Conservation (phyloP, 1,140 invertebrate genomes). For the Ceratina australensis region DNA sequence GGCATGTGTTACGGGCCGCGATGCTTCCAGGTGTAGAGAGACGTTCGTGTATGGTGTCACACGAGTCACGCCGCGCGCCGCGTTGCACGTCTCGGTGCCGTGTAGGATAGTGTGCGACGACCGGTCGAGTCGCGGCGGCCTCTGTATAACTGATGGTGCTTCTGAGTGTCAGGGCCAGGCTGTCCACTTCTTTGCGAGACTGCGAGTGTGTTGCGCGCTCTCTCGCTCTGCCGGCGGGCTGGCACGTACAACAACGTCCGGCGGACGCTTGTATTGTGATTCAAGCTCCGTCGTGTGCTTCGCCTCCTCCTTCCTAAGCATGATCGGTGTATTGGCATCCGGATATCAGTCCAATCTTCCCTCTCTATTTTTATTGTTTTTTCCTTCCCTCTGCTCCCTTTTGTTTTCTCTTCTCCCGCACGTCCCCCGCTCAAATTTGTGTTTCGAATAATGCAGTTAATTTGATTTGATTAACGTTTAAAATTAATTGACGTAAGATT, state of each 20-base stretch:
- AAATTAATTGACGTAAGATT: too few species aligned
- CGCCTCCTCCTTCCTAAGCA: slow-evolving; percentile 26
- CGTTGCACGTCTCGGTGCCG: too few species aligned
- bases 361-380: background rate
- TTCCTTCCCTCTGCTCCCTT: background rate
- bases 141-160: slow-evolving; percentile 77
- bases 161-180: slow-evolving; percentile 76
- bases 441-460: too few species aligned
- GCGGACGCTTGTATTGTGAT: slow-evolving; percentile 37
- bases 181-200: slow-evolving; percentile 74
- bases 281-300: slow-evolving; percentile 32
- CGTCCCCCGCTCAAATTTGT: background rate
- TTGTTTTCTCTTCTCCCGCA: background rate
- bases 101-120: slow-evolving; percentile 30
- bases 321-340: slow-evolving; percentile 46
- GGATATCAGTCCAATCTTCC: slow-evolving; percentile 36
- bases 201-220: slow-evolving; percentile 38
- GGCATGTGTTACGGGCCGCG: slow-evolving; percentile 63
- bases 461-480: too few species aligned
- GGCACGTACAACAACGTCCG: slow-evolving; percentile 26
- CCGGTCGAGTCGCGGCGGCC: slow-evolving; percentile 62
- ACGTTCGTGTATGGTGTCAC: slow-evolving; percentile 53
- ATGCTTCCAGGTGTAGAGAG: slow-evolving; percentile 32
- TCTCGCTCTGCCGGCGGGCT: slow-evolving; percentile 2
- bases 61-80: background rate